Base-by-base conservation (phyloP, 2,113 vertebrate species). In the Tragelaphus scriptus region DNA sequence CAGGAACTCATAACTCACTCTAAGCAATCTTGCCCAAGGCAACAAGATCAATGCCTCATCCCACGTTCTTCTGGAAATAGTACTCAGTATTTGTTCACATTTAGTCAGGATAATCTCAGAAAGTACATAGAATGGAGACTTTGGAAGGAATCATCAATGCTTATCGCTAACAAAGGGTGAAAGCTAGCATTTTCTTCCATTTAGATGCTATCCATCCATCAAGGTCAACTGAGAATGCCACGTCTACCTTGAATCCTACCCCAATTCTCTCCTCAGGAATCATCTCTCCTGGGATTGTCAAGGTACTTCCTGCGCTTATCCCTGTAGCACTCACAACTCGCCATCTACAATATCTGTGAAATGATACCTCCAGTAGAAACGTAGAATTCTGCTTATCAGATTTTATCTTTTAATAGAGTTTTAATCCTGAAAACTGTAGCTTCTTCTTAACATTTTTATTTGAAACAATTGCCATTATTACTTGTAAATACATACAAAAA, bases 391-490 rank as follows among this genome's bases (percentile, higher is more conserved):
- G 7, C 61, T 58, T 96, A 56, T 28, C 25, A 91, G 65, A 79
- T 85, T 65, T 47, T 40, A 6, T 14, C 26, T 96, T 61, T 81
- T 61, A 75, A 95, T n/a, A 85, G 7, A 90, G 13, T n/a, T 55
- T 44, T 87, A 55, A 86, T 56, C 44, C 28, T 59, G n/a, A 87
- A 96, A 85, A 44, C 58, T 71, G 7, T 28, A 53, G 16, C 58
- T 92, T 93, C 63, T 90, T 91, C 40, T 97, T 85, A 79, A 12
- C 23, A 68, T 80, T 94, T 95, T 84, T 75, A 59, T 65, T 88
- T 44, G 56, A 61, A 71, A 85, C 55, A 5, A 28, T 25, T 53
- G 1, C 1, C 14, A 85, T 56, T 32, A 71, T 87, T 90, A 63
- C 40, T 94, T 65, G 11, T 56, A 79, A 93, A 85, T 71, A n/a